Base-by-base conservation (phyloP, 2,797 vertebrate species). In the Acipenser transmontanus region DNA sequence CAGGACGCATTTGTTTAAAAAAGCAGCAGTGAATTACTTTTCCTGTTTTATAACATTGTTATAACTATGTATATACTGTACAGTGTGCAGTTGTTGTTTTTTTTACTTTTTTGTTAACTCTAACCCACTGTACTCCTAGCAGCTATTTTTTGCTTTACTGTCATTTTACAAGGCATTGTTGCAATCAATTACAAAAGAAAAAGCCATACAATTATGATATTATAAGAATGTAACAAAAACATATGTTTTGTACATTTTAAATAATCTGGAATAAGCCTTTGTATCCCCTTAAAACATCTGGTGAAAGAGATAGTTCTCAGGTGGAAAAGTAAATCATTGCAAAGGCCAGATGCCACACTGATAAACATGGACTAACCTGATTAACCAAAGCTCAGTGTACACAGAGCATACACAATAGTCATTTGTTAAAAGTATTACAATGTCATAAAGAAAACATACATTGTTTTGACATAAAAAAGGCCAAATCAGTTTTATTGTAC, bases 351-450 rank as follows among this genome's bases (percentile, higher is more conserved):
- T 71, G 69, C 62, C 57, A 49, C 66, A 51, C 57, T 67, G 66
- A 68, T 71, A 71, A 71, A 71, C 69, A 71, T n/a, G 66, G 50
- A 64, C 64, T 64, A 71, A 68, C 62, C 62, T 61, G 66, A 68
- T 71, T 68, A 71, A 7, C 12, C 50, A 50, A 64, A 66, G 47
- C 6, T 20, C 59, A 12, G 63, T 50, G 62, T 2, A 10, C 61
- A 7, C 59, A 50, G 20, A 56, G 64, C 69, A 64, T 61, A 60
- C 67, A 61, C 52, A 66, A 68, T 68, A 34, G 34, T 34, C 66
- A 68, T 64, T 67, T 64, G 50, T 71, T 68, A 52, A 61, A 67
- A 66, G 69, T 48, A 50, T 2, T 47, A 54, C 8, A 8, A 12
- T 17, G 17, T 17, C 17, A 34, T 34, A 34, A 34, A 34, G 34